Percentiles rank a stretch among this genome's conserved stretches.
Evolutionary conservation across 1,140 invertebrate genomes (phyloP).

Genomic region (Coenobita brevimanus): DNA sequence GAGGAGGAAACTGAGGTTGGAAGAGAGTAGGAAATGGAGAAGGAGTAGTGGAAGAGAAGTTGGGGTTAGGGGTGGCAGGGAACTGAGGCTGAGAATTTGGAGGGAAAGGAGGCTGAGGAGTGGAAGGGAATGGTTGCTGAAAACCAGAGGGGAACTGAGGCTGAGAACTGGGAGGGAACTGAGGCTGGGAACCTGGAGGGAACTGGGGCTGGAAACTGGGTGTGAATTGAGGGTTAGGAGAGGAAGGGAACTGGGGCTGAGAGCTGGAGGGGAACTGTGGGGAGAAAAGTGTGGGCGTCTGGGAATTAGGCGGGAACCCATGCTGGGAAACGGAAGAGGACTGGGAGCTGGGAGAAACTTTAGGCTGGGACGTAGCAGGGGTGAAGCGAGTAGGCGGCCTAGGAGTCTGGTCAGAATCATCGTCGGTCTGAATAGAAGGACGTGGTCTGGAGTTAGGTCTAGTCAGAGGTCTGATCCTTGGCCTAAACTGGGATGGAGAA

Average conservation of each 20-base stretch:
- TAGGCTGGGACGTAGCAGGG: not conserved
- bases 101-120: not conserved
- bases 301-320: not conserved
- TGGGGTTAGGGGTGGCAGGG: not conserved
- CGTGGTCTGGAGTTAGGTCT: too few relatives aligned
- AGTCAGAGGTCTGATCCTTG: too few relatives aligned
- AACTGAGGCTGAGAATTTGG: not conserved
- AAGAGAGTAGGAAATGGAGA: not conserved
- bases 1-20: conserved; percentile 14
- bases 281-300: not conserved
- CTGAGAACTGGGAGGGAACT: not conserved
- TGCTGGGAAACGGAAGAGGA: not conserved
- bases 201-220: not conserved
- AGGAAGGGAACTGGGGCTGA: not conserved
- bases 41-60: not conserved
- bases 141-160: not conserved
- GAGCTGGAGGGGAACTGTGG: not conserved
- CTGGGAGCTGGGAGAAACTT: not conserved
- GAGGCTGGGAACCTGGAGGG: not conserved
- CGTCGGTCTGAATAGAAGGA: too few relatives aligned
- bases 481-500: not conserved
- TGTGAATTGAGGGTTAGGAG: not conserved
- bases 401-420: too few relatives aligned
- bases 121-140: not conserved
- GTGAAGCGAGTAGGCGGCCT: not conserved